A percentile compares a stretch with the other conserved stretches of the same genome.
phyloP scores from a whole-genome alignment of 2,888 invertebrate genomes.

The Lasioglossum pauxillum region DNA sequence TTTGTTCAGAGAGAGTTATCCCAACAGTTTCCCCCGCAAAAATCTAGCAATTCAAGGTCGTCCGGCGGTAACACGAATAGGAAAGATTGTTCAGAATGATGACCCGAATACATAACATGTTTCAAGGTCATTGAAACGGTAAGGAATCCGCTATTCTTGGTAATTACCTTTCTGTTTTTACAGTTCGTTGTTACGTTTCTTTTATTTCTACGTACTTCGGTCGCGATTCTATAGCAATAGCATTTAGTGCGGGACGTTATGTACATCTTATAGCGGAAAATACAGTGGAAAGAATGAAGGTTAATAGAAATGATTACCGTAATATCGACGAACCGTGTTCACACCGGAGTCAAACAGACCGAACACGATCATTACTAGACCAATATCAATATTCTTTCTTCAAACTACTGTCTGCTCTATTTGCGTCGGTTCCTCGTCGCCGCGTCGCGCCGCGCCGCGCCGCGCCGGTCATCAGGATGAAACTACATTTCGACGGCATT shows the following conservation, averaged over 20 bases:
- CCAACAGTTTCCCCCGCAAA: no score
- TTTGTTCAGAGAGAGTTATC: no score
- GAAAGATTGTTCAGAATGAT: no score
- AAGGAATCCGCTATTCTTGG: no score
- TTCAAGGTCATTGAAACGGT: no score
- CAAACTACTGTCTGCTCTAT: not conserved
- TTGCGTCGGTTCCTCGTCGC: conserved; percentile 1
- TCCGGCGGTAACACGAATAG: no score
- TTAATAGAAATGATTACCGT: not conserved
- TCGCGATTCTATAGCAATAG: not conserved
- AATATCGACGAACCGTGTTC: not conserved
- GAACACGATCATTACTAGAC: not conserved
- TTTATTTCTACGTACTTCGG: not conserved
- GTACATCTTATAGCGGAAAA: not conserved
- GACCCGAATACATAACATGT: no score
- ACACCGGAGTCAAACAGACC: not conserved
- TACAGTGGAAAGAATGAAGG: not conserved
- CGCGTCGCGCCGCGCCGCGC: not conserved
- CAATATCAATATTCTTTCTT: not conserved
- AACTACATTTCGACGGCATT: not conserved
- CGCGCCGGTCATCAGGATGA: not conserved
- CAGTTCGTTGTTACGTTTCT: not conserved
- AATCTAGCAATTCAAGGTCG: no score
- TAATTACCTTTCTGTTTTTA: not conserved
- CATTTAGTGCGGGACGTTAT: not conserved